Percentiles rank a stretch among this genome's conserved stretches.
phyloP scores from a whole-genome alignment of 1,140 invertebrate species.

The Papilio polytes region DNA sequence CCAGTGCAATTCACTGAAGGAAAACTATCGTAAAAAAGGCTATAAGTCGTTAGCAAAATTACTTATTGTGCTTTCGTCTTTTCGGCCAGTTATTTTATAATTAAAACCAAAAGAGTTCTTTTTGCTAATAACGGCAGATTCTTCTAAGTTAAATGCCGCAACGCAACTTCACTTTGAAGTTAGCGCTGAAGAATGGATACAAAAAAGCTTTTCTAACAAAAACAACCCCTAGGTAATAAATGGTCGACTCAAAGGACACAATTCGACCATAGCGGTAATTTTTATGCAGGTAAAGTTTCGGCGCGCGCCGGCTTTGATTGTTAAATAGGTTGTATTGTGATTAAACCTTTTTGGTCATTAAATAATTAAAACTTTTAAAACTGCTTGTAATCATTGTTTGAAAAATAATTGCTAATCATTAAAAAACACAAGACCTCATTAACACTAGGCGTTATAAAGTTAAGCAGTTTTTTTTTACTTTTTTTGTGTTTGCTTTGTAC shows the following conservation, averaged over 20 bases:
- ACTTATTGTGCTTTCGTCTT: too few relatives aligned
- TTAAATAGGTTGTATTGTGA: constrained; percentile 47
- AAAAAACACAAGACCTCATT: background rate
- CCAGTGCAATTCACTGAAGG: too few relatives aligned
- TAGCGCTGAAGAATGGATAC: constrained; percentile 14
- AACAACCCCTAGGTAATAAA: constrained; percentile 59
- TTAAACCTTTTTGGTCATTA: constrained; percentile 45
- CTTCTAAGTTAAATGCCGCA: background rate
- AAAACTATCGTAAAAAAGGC: too few relatives aligned
- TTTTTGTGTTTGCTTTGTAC: too few relatives aligned
- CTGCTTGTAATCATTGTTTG: constrained; percentile 49
- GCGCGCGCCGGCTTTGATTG: constrained; percentile 55
- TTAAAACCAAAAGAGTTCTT: too few relatives aligned
- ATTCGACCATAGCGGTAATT: constrained; percentile 54
- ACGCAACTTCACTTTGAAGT: constrained; percentile 19
- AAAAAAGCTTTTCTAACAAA: constrained; percentile 4
- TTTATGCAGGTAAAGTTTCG: constrained; percentile 59
- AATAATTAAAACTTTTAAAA: constrained; percentile 54
- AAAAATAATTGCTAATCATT: background rate
- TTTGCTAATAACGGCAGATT: background rate
- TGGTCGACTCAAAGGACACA: constrained; percentile 57
- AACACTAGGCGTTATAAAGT: background rate
- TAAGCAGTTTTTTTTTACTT: background rate
- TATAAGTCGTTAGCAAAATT: too few relatives aligned
- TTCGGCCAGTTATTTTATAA: too few relatives aligned